Conservation (phyloP, 2,888 invertebrate species). For the Poecilobothrus nobilitatus region DNA sequence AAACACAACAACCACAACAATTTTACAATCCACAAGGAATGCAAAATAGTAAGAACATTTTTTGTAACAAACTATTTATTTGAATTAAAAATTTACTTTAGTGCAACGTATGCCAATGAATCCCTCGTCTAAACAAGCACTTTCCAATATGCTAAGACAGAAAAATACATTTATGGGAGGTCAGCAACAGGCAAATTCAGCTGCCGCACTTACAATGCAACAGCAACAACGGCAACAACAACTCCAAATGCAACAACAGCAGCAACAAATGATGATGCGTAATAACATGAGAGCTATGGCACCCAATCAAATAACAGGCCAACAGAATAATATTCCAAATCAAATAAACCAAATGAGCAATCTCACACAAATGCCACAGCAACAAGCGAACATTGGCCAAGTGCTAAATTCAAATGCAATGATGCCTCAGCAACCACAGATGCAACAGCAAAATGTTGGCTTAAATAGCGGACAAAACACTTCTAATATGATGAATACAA, state of each 20-base stretch:
- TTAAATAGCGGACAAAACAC: constrained; percentile 29
- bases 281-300: constrained; percentile 38
- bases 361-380: constrained; percentile 18
- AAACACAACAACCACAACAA: constrained; percentile 30
- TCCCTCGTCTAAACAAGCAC: constrained; percentile 62
- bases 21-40: constrained; percentile 40
- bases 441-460: constrained; percentile 15
- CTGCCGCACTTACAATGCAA: constrained; percentile 34
- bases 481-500: constrained; percentile 33
- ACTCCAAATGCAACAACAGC: constrained; percentile 32
- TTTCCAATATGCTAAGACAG: constrained; percentile 75
- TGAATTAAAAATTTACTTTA: constrained; percentile 22
- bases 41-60: constrained; percentile 30
- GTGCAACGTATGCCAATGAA: constrained; percentile 34
- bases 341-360: constrained; percentile 38
- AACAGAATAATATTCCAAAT: constrained; percentile 45
- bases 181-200: constrained; percentile 39
- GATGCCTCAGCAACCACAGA: constrained; percentile 26
- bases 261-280: constrained; percentile 37
- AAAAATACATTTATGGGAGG: constrained; percentile 52
- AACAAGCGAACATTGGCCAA: constrained; percentile 39
- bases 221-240: constrained; percentile 33
- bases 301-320: constrained; percentile 43
- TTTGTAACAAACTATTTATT: neutral
- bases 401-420: constrained; percentile 26